phyloP scores from a whole-genome alignment of 2,888 invertebrate genomes.

The Rutpela maculata region DNA sequence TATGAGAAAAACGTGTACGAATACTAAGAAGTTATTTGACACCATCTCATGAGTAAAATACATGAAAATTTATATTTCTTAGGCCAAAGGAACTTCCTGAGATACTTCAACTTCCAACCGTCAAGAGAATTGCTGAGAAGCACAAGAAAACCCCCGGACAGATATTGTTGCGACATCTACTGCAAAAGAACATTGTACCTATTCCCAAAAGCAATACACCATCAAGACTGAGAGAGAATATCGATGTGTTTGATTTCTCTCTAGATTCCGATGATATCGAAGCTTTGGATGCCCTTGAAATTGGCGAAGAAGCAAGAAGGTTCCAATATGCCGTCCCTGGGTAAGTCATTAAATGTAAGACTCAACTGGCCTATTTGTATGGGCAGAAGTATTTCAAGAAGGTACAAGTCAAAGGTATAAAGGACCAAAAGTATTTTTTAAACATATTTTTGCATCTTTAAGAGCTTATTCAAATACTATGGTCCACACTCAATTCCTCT shows the following conservation, averaged over 20 bases:
- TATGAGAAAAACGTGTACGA: too few relatives aligned
- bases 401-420: too few relatives aligned
- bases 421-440: too few relatives aligned
- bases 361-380: too few relatives aligned
- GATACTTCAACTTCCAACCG: slow-evolving; percentile 77
- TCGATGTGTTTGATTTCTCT: slow-evolving; percentile 76
- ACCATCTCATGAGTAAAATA: too few relatives aligned
- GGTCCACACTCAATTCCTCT: too few relatives aligned
- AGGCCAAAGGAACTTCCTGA: slow-evolving; percentile 78
- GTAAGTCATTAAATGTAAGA: slow-evolving; percentile 38
- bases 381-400: too few relatives aligned
- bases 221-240: slow-evolving; percentile 83
- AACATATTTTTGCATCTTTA: too few relatives aligned
- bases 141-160: slow-evolving; percentile 84
- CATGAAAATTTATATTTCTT: slow-evolving; percentile 26
- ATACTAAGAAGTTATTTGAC: too few relatives aligned
- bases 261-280: slow-evolving; percentile 76
- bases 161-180: slow-evolving; percentile 80
- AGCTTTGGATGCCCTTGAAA: slow-evolving; percentile 78
- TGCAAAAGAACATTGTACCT: slow-evolving; percentile 82
- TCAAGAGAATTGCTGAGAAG: slow-evolving; percentile 76
- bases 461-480: too few relatives aligned
- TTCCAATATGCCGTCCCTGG: slow-evolving; percentile 76
- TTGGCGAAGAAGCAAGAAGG: slow-evolving; percentile 79
- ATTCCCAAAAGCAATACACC: slow-evolving; percentile 90